Evolutionary conservation across 2,113 vertebrate genomes (phyloP).

Genomic region (Sitta europaea): DNA sequence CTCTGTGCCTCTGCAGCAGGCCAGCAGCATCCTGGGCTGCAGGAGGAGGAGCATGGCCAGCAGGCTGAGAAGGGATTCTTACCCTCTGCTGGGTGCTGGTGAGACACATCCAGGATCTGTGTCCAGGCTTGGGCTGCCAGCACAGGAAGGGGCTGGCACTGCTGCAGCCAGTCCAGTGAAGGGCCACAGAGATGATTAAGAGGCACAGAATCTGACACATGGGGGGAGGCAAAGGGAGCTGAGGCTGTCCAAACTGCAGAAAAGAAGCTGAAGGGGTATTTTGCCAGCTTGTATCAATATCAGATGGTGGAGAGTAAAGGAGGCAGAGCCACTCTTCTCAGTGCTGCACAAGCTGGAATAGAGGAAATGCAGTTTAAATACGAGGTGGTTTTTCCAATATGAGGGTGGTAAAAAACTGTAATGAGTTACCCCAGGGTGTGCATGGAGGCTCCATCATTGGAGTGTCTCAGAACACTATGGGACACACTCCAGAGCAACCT

Average conservation of each 20-base stretch:
- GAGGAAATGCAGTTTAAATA: neutral
- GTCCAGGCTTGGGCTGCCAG: neutral
- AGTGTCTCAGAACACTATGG: neutral
- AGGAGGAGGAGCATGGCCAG: neutral
- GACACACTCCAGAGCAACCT: neutral
- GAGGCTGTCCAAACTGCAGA: neutral
- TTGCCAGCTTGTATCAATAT: neutral
- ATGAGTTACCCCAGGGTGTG: neutral
- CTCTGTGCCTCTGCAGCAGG: neutral
- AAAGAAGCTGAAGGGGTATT: neutral
- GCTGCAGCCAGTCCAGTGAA: neutral
- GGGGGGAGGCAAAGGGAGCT: neutral
- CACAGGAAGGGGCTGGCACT: neutral
- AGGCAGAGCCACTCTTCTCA: neutral
- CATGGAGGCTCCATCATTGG: fast-evolving
- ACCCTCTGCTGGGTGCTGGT: neutral
- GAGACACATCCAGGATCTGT: neutral
- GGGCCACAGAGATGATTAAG: neutral
- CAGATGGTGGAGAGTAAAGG: neutral
- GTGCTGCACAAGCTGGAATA: neutral
- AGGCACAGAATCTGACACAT: neutral
- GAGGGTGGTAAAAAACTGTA: neutral
- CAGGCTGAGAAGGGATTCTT: neutral
- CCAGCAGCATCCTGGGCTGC: neutral
- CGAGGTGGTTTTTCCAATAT: fast-evolving